These are phyloP conservation scores for Lerema accius DNA, from an alignment of 1,140 invertebrate genomes.

Conservation along the genomic window DNA sequence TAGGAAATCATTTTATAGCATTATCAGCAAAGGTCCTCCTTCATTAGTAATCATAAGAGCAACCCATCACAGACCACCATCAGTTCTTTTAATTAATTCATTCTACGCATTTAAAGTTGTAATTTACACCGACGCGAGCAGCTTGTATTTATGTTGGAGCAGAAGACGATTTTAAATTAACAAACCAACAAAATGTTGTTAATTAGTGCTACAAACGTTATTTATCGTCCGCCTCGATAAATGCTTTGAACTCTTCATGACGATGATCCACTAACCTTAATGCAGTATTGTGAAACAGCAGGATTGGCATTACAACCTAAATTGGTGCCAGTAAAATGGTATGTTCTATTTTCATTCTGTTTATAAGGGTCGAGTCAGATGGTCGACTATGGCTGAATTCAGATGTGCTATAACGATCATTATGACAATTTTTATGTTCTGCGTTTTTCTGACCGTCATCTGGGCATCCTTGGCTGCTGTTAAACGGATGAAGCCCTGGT, in stretches of 20 bases:
- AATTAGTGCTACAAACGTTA: slow-evolving; percentile 13
- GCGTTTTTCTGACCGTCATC: too few species aligned
- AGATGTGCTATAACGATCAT: background rate
- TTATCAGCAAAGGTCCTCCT: too few species aligned
- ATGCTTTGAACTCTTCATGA: slow-evolving; percentile 25
- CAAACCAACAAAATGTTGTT: slow-evolving; percentile 5
- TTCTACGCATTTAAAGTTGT: too few species aligned
- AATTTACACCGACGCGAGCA: too few species aligned
- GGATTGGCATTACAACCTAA: slow-evolving; percentile 36
- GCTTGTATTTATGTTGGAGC: background rate
- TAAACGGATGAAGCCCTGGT: too few species aligned
- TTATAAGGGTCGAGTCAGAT: slow-evolving; percentile 19
- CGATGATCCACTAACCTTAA: slow-evolving; percentile 51
- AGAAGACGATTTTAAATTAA: background rate
- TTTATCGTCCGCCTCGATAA: slow-evolving; percentile 21
- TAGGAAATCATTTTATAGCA: too few species aligned
- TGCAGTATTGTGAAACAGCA: slow-evolving; percentile 45
- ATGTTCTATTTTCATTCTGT: slow-evolving; percentile 40
- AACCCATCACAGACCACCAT: too few species aligned
- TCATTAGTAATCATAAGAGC: too few species aligned
- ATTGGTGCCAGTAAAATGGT: slow-evolving; percentile 34
- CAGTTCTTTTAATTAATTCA: too few species aligned
- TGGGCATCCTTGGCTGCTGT: too few species aligned
- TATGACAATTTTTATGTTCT: too few species aligned
- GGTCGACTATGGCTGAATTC: slow-evolving; percentile 8